Evolutionary conservation across 2,888 invertebrate genomes (phyloP), one percentile per base, ranked within the genome.

Genomic region (Chydorus sphaericus): DNA sequence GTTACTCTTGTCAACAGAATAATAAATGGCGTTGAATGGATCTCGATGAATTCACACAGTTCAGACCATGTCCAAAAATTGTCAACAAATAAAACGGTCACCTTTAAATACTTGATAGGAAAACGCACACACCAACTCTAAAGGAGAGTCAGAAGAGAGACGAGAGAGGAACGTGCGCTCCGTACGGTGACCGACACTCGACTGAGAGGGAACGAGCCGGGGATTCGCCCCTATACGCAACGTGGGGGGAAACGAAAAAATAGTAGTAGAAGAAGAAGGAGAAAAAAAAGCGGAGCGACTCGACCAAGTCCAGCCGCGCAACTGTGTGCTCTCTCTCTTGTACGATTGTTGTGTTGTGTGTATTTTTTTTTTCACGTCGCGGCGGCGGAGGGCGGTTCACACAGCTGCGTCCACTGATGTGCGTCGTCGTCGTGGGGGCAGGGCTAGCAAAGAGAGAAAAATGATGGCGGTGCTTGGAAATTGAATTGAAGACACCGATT

Each of bases 181-280:
- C 38, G 53, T 18, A 37, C 53, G 28, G 38, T 38, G 53, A 37
- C 53, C 53, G 38, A 53, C 53, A 53, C 53, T 53, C 53, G 53
- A 53, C 53, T 53, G 53, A 44, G 38, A 38, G 38, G n/a, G 38
- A 39, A 23, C 23, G 39, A 39, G 39, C 18, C 38, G 7, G 38
- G n/a, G 4, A 7, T 16, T 38, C 44, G 44, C 23, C 28, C 23
- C 44, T 44, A 44, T 20, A 16, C 44, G 33, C 8, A 33, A 33
- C 14, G 14, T 14, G 14, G 8, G 8, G 8, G 33, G 14, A 33
- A 44, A 44, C 5, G 28, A 44, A 44, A 23, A 26, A 28, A 23
- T 44, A 44, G 44, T 8, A 14, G 14, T 14, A 44, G 18, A 44
- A 44, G 23, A 44, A 44, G 28, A 14, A 28, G 20, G 44, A 28